Base-by-base conservation (phyloP, 2,888 invertebrate genomes). In the Sphecodes monilicornis region DNA sequence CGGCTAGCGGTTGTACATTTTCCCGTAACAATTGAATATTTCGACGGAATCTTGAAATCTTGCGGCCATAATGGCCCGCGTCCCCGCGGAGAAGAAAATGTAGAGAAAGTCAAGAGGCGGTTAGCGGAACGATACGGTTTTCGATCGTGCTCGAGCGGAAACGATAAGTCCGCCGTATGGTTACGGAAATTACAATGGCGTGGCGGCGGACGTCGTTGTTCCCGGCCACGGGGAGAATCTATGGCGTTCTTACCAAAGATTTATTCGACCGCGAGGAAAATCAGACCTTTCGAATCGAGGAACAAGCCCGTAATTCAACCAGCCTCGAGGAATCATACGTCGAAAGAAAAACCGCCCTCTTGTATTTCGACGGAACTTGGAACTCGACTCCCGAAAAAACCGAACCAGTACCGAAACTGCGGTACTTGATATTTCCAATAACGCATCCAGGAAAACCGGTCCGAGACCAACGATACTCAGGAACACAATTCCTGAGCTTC, bases 341-440 rank as follows among this genome's bases (percentile, higher is more conserved):
- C 60, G 60, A 6, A 3, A 36, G 32, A 29, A 16, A 60, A 3
- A 18, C 18, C 18, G 3, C 18, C 16, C 64, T 32, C 22, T 36
- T 36, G 64, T 22, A 10, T 66, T 66, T 22, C 22, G 18, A 10
- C 13, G 29, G 29, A 29, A 16, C 60, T 1, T 3, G 13, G 26
- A 8, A 3, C 29, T 32, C 64, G 64, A 32, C 1, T 22, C 64
- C 5, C 60, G 60, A 39, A 57, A 66, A 46, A 29, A 71, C 13
- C 13, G 66, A 26, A 69, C 46, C n/a, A 39, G 36, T 57, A 70
- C 39, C 77, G n/a, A 72, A 72, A 71, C 43, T 60, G 54, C 72
- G 68, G 68, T 71, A 69, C 78, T 78, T 80, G 77, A 77, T 80
- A 66, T 77, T 80, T 75, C 75, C 85, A 69, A 76, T 85, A 80